phyloP scores from a whole-genome alignment of 2,797 vertebrate species.

The Bradypodion ventrale region DNA sequence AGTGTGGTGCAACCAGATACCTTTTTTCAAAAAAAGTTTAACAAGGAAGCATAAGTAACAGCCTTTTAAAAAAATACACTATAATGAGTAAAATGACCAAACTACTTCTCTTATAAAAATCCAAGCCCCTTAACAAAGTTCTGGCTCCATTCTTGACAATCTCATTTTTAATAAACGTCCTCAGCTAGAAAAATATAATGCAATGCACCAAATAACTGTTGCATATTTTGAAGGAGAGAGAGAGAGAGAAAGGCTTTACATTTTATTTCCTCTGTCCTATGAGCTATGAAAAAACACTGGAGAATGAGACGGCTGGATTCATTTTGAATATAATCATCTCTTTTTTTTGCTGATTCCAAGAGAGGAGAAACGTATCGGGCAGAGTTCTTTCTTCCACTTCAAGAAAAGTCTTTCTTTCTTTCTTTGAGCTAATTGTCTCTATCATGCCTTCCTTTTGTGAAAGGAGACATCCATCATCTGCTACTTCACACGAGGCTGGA shows the following conservation, averaged over 20 bases:
- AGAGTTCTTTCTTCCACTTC: conserved; percentile 49
- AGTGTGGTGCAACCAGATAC: no score
- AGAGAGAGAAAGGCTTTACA: conserved; percentile 53
- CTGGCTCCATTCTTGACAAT: no score
- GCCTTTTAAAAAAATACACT: no score
- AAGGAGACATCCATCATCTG: conserved; percentile 35
- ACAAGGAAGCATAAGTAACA: no score
- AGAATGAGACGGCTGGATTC: conserved; percentile 58
- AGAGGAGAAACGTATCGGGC: conserved; percentile 32
- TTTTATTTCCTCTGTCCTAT: conserved; percentile 50
- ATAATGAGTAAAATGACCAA: no score
- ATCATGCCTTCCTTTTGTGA: conserved; percentile 64
- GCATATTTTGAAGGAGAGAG: not conserved
- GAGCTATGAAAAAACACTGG: conserved; percentile 47
- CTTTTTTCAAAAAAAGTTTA: no score
- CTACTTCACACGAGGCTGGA: not conserved
- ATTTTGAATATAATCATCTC: not conserved
- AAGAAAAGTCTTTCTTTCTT: conserved; percentile 54
- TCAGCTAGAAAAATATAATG: conserved; percentile 43
- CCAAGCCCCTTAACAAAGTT: no score
- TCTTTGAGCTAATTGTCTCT: conserved; percentile 61
- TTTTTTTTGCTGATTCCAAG: not conserved
- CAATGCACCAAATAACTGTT: conserved; percentile 45
- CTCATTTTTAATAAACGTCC: no score
- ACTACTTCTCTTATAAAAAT: no score